Evolutionary conservation across 2,797 vertebrate genomes (phyloP), one percentile per base, ranked within the genome.

Genomic region (Spheniscus humboldti): DNA sequence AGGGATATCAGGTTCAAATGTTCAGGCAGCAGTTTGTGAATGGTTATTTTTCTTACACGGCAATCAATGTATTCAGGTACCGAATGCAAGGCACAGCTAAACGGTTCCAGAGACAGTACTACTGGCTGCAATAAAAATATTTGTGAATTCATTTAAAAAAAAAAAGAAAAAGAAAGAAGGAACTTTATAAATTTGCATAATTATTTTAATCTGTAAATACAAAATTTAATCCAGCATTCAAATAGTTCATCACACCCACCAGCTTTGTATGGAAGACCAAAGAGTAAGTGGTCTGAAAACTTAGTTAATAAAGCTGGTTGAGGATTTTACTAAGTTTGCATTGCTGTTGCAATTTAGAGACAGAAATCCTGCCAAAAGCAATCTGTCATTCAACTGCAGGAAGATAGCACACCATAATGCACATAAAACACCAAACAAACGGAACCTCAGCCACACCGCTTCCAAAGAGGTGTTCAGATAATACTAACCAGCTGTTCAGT

Each of bases 121-220:
- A 57, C n/a, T 16, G 71, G 66, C 66, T 84, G 31, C 28, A 77
- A 86, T n/a, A 69, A 94, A 95, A 88, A 50, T 67, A 86, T 14
- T 18, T 41, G 37, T 52, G 27, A 91, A 62, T 77, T 89, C 28
- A 56, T 63, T 63, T 13, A 57, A 66, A 77, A 57, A 25, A 20
- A 37, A 4, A 56, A 62, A 64, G 2, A 55, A 27, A 25, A 73
- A 77, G 9, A 37, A 76, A 92, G 27, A 39, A 56, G 19, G 22
- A 79, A 69, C 17, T 67, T 83, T 30, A 63, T 55, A 55, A 47
- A 79, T 79, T 59, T 80, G 11, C 72, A 82, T 55, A 47, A 85
- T 77, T 90, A 68, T 86, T 96, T 96, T 93, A 91, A 92, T 94
- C 80, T 76, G 47, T 89, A 92, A 96, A 92, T 91, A 94, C 28